Percentiles rank a stretch among this genome's conserved stretches.
Evolutionary conservation across 2,797 vertebrate genomes (phyloP).

Genomic region (Urosaurus nigricauda): DNA sequence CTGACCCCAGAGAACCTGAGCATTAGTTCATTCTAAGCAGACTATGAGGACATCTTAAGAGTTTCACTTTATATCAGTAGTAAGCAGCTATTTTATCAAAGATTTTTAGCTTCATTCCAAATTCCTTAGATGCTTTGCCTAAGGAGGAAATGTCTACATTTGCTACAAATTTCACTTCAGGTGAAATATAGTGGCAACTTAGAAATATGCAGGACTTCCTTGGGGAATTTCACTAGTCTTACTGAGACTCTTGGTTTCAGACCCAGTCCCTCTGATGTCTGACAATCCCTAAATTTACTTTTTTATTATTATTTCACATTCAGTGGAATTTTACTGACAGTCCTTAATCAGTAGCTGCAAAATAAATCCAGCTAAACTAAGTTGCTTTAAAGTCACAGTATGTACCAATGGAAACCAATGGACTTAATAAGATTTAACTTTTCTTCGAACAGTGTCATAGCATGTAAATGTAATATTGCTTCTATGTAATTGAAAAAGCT

Average conservation of each 20-base stretch:
- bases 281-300: background rate
- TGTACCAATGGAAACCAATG: background rate
- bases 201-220: background rate
- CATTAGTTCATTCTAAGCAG: background rate
- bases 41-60: background rate
- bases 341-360: background rate
- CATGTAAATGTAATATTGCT: background rate
- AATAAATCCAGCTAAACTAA: background rate
- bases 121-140: background rate
- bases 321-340: background rate
- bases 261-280: background rate
- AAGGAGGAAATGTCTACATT: too few relatives aligned
- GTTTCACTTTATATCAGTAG: background rate
- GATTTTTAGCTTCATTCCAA: background rate
- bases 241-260: background rate
- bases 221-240: background rate
- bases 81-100: background rate
- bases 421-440: background rate
- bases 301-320: background rate
- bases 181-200: background rate
- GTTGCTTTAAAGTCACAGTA: background rate
- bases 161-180: background rate
- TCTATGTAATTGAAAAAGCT: background rate
- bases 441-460: too few relatives aligned
- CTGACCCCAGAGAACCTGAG: background rate